These are phyloP conservation scores for Atherix ibis DNA, from an alignment of 2,888 invertebrate genomes.

Conservation along the genomic window DNA sequence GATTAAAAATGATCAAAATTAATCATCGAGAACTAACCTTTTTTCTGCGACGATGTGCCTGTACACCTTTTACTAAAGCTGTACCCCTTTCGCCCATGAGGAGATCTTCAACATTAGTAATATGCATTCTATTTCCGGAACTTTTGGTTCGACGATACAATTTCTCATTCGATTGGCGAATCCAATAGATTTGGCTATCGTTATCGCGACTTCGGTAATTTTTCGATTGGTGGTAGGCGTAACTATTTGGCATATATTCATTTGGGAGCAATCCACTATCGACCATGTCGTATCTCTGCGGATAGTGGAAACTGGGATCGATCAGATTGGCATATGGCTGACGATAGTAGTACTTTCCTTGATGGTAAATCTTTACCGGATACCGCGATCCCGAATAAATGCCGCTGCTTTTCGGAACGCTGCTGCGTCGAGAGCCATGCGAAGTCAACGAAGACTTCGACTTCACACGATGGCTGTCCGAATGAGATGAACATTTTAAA, in stretches of 20 bases:
- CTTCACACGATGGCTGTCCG: too few relatives aligned
- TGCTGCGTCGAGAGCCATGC: too few relatives aligned
- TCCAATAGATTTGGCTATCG: constrained; percentile 23
- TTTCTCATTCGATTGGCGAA: constrained; percentile 16
- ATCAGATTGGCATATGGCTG: too few relatives aligned
- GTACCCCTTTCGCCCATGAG: constrained; percentile 11
- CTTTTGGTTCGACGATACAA: constrained; percentile 21
- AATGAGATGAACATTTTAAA: too few relatives aligned
- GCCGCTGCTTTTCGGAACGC: too few relatives aligned
- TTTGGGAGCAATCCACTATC: background rate
- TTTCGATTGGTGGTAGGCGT: background rate
- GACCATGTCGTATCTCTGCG: background rate
- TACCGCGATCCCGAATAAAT: constrained; percentile 4
- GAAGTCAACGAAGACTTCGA: too few relatives aligned
- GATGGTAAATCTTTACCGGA: constrained; percentile 23
- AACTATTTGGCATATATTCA: background rate
- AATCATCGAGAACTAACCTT: constrained; percentile 16
- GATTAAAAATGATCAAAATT: too few relatives aligned
- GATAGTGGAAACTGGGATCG: constrained; percentile 3
- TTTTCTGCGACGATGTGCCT: constrained; percentile 13
- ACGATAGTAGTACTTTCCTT: background rate
- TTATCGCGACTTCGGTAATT: background rate
- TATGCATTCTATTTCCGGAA: constrained; percentile 19
- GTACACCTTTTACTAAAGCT: constrained; percentile 7
- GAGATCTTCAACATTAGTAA: constrained; percentile 28